Base-by-base conservation (phyloP, 1,140 invertebrate species). In the Mylabris phalerata region DNA sequence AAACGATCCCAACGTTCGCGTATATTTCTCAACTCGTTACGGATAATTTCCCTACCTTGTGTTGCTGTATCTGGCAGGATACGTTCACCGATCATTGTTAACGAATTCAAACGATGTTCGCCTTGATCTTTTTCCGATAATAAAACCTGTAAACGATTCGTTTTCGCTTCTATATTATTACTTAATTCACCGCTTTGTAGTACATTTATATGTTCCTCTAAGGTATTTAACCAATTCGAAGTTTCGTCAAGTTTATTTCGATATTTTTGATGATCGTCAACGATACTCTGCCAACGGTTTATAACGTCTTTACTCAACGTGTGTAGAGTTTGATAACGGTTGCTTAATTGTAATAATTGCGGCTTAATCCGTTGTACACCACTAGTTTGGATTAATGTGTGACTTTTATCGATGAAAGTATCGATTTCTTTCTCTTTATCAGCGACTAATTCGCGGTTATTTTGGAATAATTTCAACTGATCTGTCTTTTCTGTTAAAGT, bases 61-160 rank as follows among this genome's bases (percentile, higher is more conserved):
- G 92, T 87, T 3, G 93, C 90, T 3, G 94, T 98, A 73, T 95
- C 92, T 0, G 92, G 90, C 60, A 92, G 84, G 25, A 96, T 82
- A 71, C 89, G 87, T 68, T 98, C 94, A 3, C 90, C 92, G 10
- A 87, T 75, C 4, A 85, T 78, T 3, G 85, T 85, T 1, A 94
- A 67, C 10, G 83, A 80, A 26, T 81, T 80, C 42, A 96, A 79
- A 66, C 87, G 86, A 63, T 87, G 83, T 57, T 89, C 82, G 9
- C 88, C 89, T 73, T 93, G 87, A 60, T 96, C 92, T 58, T 84
- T 83, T 70, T 95, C 92, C 5, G 87, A 75, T 25, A 89, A 71
- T 24, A 96, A 77, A n/a, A 87, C 78, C 77, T 93, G 85, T 9
- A 93, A 69, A 52, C 83, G 80, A 27, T 81, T 82, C 50, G 81